Evolutionary conservation across 1,140 invertebrate genomes (phyloP).

Genomic region (Microplitis demolitor): DNA sequence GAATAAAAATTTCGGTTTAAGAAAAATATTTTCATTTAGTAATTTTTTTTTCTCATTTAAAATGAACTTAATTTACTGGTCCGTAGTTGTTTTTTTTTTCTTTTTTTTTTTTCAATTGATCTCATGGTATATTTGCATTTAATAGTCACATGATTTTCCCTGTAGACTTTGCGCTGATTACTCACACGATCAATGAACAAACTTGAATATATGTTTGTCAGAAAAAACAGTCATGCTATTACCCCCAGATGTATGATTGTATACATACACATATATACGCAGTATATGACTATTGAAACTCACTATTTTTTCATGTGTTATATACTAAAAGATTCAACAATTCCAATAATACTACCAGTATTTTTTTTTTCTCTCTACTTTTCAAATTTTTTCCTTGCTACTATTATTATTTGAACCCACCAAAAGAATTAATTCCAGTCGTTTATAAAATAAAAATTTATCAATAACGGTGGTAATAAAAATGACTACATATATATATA

Average conservation of each 20-base stretch:
- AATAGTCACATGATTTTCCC: conserved; percentile 33
- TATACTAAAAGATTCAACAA: background rate
- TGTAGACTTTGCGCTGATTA: conserved; percentile 17
- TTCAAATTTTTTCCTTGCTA: background rate
- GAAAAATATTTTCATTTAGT: too few species aligned
- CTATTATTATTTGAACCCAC: background rate
- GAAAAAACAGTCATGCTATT: conserved; percentile 36
- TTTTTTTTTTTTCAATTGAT: conserved; percentile 4
- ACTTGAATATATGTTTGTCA: conserved; percentile 41
- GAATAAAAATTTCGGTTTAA: too few species aligned
- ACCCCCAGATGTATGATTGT: conserved; percentile 33
- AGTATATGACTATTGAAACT: background rate
- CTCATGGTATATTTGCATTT: conserved; percentile 29
- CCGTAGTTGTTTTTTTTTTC: background rate
- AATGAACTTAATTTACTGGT: too few species aligned
- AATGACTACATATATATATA: too few species aligned
- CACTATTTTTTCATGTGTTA: background rate
- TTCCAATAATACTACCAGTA: background rate
- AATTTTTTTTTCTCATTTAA: too few species aligned
- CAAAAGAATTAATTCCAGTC: too few species aligned
- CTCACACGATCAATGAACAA: conserved; percentile 29
- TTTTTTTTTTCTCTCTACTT: background rate
- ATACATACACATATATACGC: conserved; percentile 6
- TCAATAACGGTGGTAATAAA: too few species aligned
- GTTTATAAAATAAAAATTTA: too few species aligned